Percentiles rank a stretch among this genome's conserved stretches.
These are phyloP conservation scores for Naso thynnoides DNA, from an alignment of 2,797 vertebrate genomes.

Conservation along the genomic window DNA sequence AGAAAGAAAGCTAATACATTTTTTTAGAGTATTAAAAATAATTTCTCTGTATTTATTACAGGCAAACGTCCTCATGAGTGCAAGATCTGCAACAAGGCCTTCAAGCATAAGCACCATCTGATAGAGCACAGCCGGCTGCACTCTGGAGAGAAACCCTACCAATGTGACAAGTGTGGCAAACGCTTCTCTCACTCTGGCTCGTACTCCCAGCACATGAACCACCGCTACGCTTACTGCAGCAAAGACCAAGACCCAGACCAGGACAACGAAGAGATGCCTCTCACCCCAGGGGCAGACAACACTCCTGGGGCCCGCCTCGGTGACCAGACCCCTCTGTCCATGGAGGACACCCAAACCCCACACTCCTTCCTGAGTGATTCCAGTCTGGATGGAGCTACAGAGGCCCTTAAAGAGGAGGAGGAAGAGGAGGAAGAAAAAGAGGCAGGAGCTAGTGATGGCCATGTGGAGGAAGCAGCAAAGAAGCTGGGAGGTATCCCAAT, in stretches of 20 bases:
- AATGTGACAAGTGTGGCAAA: conserved; percentile 89
- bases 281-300: conserved; percentile 51
- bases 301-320: conserved; percentile 36
- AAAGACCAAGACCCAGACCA: conserved; percentile 84
- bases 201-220: conserved; percentile 92
- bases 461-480: conserved; percentile 21
- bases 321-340: conserved; percentile 63
- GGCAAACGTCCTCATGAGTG: conserved; percentile 89
- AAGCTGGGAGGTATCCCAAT: conserved; percentile 33
- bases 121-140: conserved; percentile 89
- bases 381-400: conserved; percentile 78
- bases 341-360: conserved; percentile 76
- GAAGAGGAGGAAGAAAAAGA: conserved; percentile 71
- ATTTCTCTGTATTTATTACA: conserved; percentile 52
- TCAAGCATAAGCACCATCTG: conserved; percentile 91
- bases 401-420: conserved; percentile 75
- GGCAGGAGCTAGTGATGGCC: conserved; percentile 34
- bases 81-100: conserved; percentile 88
- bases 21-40: not conserved
- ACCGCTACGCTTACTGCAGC: conserved; percentile 89
- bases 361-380: conserved; percentile 85
- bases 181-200: conserved; percentile 91
- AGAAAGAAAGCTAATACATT: too few relatives aligned
- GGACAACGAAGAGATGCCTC: conserved; percentile 76
- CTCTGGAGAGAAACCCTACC: conserved; percentile 90